Evolutionary conservation across 2,113 vertebrate species (phyloP).

Genomic region (Trachemys scripta): DNA sequence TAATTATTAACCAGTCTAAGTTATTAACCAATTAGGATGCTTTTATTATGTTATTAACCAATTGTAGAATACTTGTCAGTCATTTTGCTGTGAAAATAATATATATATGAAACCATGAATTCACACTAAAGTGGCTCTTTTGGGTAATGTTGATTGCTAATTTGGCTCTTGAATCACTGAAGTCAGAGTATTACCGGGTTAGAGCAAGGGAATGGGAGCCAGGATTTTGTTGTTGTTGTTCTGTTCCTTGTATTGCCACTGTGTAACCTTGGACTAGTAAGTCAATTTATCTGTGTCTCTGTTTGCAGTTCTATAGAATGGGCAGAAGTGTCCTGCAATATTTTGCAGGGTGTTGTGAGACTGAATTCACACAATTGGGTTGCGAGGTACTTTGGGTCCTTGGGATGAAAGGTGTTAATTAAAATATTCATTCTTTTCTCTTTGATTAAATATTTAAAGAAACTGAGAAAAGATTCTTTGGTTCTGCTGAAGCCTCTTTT

Average conservation of each 20-base stretch:
- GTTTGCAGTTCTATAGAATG: background rate
- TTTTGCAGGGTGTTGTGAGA: background rate
- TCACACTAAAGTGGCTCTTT: no score
- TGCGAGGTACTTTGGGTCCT: background rate
- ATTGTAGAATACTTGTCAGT: no score
- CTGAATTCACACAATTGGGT: background rate
- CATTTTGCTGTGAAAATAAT: no score
- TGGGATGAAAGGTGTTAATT: background rate
- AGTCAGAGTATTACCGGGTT: background rate
- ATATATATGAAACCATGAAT: no score
- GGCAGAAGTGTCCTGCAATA: background rate
- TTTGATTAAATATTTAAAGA: background rate
- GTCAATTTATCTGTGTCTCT: background rate
- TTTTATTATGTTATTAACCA: no score
- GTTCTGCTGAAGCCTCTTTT: background rate
- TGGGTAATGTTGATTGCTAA: no score
- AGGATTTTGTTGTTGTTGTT: background rate
- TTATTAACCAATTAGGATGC: no score
- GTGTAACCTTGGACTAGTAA: background rate
- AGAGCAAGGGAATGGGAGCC: background rate
- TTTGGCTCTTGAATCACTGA: no score
- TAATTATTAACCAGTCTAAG: no score
- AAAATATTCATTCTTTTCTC: background rate
- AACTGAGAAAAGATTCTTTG: background rate
- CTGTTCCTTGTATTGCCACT: background rate